Base-by-base conservation (phyloP, 2,113 vertebrate species). In the Pimephales promelas region DNA sequence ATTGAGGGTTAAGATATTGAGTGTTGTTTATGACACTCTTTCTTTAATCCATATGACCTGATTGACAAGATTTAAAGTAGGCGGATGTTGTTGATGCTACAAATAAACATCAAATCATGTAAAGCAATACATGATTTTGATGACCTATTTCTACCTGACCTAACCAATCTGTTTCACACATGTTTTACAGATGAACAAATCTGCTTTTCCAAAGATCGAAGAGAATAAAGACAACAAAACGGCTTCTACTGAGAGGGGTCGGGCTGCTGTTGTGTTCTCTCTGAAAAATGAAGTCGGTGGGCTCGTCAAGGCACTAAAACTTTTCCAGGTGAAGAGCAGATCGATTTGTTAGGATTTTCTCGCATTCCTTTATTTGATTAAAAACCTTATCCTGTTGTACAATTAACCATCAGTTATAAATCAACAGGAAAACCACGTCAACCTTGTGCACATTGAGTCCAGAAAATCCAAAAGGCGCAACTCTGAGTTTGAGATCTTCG, bases 231-330 rank as follows among this genome's bases (percentile, higher is more conserved):
- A 98, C 86, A 98, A 96, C 88, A 96, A 96, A 89, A 94, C 92
- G n/a, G 88, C 90, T 11, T 91, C 87, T 2, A 82, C 94, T 59
- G 97, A 96, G 90, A 95, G 93, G 83, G 94, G 94, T 16, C 95
- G 95, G 88, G 95, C 95, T 5, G 95, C 96, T 68, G 94, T 99
- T 0, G 95, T 98, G 89, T 99, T 99, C 91, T 97, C 97, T 56
- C 93, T 99, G 85, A 99, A 98, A 89, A 99, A 99, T 95, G 97
- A 99, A 94, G 94, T 99, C 0, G 98, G 97, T 86, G 97, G 97
- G 75, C 96, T 99, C 66, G 95, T 97, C 28, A 99, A 97, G 91
- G 97, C 97, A 4, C 92, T 99, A 40, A 98, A 96, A 93, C 95
- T 98, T 80, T 99, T 99, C 88, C 97, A 99, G 94, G 98, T 98